Evolutionary conservation across 2,113 vertebrate genomes (phyloP).

Genomic region (Scopus umbretta): DNA sequence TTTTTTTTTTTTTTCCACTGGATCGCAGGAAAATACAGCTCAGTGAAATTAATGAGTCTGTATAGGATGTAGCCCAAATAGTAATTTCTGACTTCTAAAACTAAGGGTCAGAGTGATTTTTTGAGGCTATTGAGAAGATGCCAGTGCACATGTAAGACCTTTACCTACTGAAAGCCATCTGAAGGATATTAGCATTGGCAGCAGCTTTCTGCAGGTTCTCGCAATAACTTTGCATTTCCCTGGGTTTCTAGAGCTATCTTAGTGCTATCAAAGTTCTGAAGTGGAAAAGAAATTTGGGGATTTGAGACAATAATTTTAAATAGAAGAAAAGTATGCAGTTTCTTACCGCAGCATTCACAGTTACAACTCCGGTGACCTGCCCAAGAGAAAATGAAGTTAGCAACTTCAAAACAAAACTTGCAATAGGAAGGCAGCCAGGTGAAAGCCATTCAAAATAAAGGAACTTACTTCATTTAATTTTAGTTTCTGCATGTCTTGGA

Average conservation of each 20-base stretch:
- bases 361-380: background rate
- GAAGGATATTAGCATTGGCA: background rate
- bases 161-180: background rate
- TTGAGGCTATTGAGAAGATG: background rate
- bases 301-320: background rate
- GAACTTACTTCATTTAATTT: conserved; percentile 8
- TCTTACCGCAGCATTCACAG: background rate
- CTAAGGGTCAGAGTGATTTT: background rate
- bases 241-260: background rate
- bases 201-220: background rate
- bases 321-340: background rate
- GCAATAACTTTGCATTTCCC: background rate
- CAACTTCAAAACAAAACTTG: background rate
- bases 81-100: background rate
- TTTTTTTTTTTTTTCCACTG: background rate
- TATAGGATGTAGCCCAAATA: background rate
- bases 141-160: background rate
- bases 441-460: background rate
- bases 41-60: background rate
- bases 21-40: background rate
- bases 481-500: background rate
- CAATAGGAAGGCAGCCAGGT: background rate
- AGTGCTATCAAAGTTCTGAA: background rate
- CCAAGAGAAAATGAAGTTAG: background rate
- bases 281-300: background rate